Percentiles rank a stretch among this genome's conserved stretches.
Conservation (phyloP, 2,888 invertebrate genomes). For the Tenthredo distinguenda region DNA sequence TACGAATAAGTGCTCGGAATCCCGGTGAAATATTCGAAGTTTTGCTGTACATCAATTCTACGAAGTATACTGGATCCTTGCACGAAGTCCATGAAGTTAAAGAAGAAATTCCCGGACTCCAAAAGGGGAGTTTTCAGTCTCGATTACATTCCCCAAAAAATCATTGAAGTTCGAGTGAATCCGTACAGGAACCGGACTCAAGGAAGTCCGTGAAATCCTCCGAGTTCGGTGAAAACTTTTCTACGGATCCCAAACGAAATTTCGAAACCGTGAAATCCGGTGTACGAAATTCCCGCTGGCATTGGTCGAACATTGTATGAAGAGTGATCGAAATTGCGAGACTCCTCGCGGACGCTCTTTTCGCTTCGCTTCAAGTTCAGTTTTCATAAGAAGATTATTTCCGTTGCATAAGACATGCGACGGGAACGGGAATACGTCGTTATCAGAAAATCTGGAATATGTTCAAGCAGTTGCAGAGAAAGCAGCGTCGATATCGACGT, state of each 20-base stretch:
- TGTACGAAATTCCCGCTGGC: not conserved
- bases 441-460: conserved; percentile 7
- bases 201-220: not conserved
- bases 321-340: not conserved
- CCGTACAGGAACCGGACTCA: not conserved
- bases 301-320: not conserved
- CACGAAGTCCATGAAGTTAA: not conserved
- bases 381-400: not conserved
- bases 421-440: not conserved
- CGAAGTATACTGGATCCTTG: not conserved
- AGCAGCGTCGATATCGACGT: conserved; percentile 6
- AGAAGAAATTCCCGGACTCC: not conserved
- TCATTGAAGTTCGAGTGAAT: not conserved
- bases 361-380: not conserved
- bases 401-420: not conserved
- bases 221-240: not conserved
- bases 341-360: not conserved
- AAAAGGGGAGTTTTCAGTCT: not conserved
- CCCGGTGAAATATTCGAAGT: not conserved
- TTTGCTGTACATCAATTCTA: not conserved
- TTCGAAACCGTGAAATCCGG: not conserved
- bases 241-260: not conserved
- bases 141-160: not conserved
- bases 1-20: not conserved
- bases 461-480: conserved; percentile 22